Conservation (phyloP, 2,113 vertebrate genomes). For the Tautogolabrus adspersus region DNA sequence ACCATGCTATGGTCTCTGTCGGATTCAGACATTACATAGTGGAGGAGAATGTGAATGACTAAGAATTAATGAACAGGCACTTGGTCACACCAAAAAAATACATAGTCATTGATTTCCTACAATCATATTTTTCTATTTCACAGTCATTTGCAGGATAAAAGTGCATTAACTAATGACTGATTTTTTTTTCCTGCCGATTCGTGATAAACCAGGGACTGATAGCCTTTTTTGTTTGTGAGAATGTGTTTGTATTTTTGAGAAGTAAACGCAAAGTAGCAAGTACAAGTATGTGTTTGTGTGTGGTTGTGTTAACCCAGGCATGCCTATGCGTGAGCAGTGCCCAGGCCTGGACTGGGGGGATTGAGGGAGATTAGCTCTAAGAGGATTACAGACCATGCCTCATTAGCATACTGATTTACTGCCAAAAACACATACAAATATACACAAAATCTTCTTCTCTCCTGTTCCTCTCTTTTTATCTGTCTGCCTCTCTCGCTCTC, state of each 20-base stretch:
- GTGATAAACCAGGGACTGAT: background rate
- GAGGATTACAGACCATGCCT: conserved; percentile 82
- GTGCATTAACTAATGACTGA: conserved; percentile 7
- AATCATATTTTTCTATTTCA: conserved; percentile 7
- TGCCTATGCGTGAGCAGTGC: conserved; percentile 63
- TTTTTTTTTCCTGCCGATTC: background rate
- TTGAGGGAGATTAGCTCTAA: conserved; percentile 80
- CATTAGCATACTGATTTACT: conserved; percentile 82
- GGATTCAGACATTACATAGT: conserved; percentile 27
- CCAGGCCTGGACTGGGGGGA: conserved; percentile 74
- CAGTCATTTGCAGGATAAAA: background rate
- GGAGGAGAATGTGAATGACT: conserved; percentile 13
- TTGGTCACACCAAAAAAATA: background rate
- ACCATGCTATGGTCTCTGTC: conserved; percentile 9
- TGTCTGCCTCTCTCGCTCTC: conserved; percentile 11
- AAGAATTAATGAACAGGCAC: conserved; percentile 22
- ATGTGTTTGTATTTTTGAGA: conserved; percentile 33
- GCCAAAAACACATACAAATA: conserved; percentile 76
- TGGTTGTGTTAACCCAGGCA: conserved; percentile 58
- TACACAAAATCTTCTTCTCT: conserved; percentile 58
- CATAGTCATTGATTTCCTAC: background rate
- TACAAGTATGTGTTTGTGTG: conserved; percentile 14
- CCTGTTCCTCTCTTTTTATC: conserved; percentile 42
- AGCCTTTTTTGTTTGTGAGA: background rate
- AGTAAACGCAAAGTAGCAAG: conserved; percentile 22